Base-by-base conservation (phyloP, 2,113 vertebrate species). In the Anguilla japonica region DNA sequence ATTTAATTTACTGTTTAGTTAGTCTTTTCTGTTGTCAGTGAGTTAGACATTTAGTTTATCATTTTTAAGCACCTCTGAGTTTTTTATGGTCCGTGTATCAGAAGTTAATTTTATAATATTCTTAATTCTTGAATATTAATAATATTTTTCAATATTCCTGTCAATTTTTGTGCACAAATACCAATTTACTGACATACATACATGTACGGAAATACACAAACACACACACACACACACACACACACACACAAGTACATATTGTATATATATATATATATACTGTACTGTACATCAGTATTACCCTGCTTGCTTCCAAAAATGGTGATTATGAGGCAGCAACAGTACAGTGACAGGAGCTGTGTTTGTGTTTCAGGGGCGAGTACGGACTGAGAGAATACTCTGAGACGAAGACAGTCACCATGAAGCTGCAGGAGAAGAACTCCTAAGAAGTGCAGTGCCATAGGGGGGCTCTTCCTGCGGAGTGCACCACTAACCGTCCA, bases 331-430 rank as follows among this genome's bases (percentile, higher is more conserved):
- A 87, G 89, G 88, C 80, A 56, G 7, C 14, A 60, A 60, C 22
- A 83, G 26, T 22, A 2, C 9, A 15, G 22, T 22, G 29, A 34
- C n/a, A 4, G 71, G 26, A 29, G 26, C 79, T 18, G 46, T 88
- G 26, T 71, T 43, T 87, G 88, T 92, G 40, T 91, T 94, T 63
- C 88, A 99, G 98, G 96, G 98, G 98, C 53, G 98, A 99, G 57
- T 95, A 95, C 2, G 97, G 98, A 89, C 91, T 99, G 93, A 97
- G 95, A 91, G 98, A 99, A 93, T 99, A 99, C 93, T 96, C 98
- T 11, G 98, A 99, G 94, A 93, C 98, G 90, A 99, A 99, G 96
- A 99, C 98, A 41, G 97, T 99, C 93, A 99, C 98, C 0, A 97
- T 99, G 92, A 99, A 97, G 95, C 96, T 99, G 92, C 96, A 97